A percentile compares a stretch with the other conserved stretches of the same genome.
phyloP scores from a whole-genome alignment of 2,113 vertebrate genomes.

The Myrmophylax atrothorax region DNA sequence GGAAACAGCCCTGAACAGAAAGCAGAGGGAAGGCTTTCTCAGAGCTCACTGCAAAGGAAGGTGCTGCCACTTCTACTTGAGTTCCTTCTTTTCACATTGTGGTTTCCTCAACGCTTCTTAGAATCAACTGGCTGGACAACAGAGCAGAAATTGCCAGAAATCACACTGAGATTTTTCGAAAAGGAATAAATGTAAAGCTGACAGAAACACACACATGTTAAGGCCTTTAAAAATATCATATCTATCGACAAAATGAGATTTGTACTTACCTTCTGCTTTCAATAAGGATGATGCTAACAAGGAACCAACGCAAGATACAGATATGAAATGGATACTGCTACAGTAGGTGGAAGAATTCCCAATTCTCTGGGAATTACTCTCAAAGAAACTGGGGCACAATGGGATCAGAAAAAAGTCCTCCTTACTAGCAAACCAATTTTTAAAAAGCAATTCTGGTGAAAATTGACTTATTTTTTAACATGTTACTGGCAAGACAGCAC shows the following conservation, averaged over 20 bases:
- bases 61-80: background rate
- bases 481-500: background rate
- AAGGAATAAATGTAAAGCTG: background rate
- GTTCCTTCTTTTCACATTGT: background rate
- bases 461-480: background rate
- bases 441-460: background rate
- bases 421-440: background rate
- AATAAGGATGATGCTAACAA: background rate
- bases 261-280: background rate
- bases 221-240: background rate
- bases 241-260: background rate
- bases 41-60: background rate
- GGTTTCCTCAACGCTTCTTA: slow-evolving; percentile 18
- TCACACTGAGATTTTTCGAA: background rate
- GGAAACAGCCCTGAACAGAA: background rate
- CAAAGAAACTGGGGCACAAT: background rate
- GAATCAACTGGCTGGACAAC: background rate
- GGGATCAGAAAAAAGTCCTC: background rate
- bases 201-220: background rate
- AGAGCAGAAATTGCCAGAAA: background rate
- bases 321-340: background rate
- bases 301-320: background rate
- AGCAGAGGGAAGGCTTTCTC: background rate
- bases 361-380: background rate
- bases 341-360: background rate